Base-by-base conservation (phyloP, 2,888 invertebrate genomes). In the Cerceris ruficornis region DNA sequence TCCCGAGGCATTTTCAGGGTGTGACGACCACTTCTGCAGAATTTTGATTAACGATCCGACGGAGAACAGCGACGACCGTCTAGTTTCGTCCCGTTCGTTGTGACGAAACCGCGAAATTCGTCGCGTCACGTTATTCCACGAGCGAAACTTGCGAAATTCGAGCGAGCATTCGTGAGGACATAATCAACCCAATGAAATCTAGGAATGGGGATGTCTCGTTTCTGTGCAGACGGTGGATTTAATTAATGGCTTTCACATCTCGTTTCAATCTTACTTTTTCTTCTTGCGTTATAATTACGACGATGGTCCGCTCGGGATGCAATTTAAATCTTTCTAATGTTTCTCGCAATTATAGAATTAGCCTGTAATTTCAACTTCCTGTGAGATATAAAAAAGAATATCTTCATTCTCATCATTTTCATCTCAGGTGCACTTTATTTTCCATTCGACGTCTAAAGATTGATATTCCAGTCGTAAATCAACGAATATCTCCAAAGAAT, bases 11-110 rank as follows among this genome's bases (percentile, higher is more conserved):
- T 67, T 42, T 50, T 13, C 50, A 54, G 59, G 66, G 54, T 13
- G 54, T 0, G 65, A 60, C 69, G 46, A 14, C 54, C n/a, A 15
- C 55, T 11, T 55, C 55, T n/a, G 17, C 17, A 14, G 71, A 76
- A 80, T 74, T 68, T 64, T 41, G 79, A 77, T 80, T 68, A 64
- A 77, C 55, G 67, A 77, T 62, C 68, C 52, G 11, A n/a, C 49
- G 17, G 15, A 39, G n/a, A 0, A 39, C 6, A 39, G 11, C 7
- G 14, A 7, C 15, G 39, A 5, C 15, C 15, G 17, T 14, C 7
- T 7, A 6, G 15, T 7, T 13, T n/a, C 9, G 52, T 13, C 52
- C 49, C 14, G n/a, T 59, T 41, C 28, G n/a, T 14, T 11, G 13
- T 70, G 62, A 14, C 64, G 70, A 74, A 77, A 77, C 50, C 46